Evolutionary conservation across 2,113 vertebrate species (phyloP).

Genomic region (Nannobrachium achirus): DNA sequence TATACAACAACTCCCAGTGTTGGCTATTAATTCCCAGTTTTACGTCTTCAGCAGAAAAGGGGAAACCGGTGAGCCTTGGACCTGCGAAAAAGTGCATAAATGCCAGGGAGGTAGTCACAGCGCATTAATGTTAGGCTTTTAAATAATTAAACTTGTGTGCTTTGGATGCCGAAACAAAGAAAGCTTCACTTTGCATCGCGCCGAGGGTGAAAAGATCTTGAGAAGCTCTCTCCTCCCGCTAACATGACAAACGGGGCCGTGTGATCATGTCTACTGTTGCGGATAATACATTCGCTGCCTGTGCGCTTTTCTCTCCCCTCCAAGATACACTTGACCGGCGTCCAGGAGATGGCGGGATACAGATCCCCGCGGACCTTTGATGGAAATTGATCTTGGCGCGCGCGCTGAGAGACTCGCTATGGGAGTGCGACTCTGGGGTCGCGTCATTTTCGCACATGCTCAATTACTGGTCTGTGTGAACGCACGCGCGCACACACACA

Average conservation of each 20-base stretch:
- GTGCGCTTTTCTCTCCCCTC: slow-evolving; percentile 54
- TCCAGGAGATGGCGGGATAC: slow-evolving; percentile 66
- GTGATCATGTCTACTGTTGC: slow-evolving; percentile 58
- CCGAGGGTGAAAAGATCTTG: slow-evolving; percentile 26
- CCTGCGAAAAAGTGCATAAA: background rate
- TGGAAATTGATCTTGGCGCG: slow-evolving; percentile 70
- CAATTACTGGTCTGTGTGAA: slow-evolving; percentile 56
- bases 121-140: slow-evolving; percentile 21
- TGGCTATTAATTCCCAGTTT: background rate
- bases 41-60: background rate
- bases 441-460: slow-evolving; percentile 62
- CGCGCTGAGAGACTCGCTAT: slow-evolving; percentile 55
- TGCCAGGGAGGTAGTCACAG: slow-evolving; percentile 47
- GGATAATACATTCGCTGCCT: slow-evolving; percentile 56
- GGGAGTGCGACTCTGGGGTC: slow-evolving; percentile 18
- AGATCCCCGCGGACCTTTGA: slow-evolving; percentile 57
- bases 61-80: background rate
- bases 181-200: slow-evolving; percentile 32
- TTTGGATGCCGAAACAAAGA: slow-evolving; percentile 44
- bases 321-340: slow-evolving; percentile 66
- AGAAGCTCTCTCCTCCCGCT: slow-evolving; percentile 38
- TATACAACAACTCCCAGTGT: too few species aligned
- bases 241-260: slow-evolving; percentile 36
- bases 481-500: background rate
- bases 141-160: slow-evolving; percentile 37